These are phyloP conservation scores for Belgica antarctica DNA, from an alignment of 2,888 invertebrate genomes.

Conservation along the genomic window DNA sequence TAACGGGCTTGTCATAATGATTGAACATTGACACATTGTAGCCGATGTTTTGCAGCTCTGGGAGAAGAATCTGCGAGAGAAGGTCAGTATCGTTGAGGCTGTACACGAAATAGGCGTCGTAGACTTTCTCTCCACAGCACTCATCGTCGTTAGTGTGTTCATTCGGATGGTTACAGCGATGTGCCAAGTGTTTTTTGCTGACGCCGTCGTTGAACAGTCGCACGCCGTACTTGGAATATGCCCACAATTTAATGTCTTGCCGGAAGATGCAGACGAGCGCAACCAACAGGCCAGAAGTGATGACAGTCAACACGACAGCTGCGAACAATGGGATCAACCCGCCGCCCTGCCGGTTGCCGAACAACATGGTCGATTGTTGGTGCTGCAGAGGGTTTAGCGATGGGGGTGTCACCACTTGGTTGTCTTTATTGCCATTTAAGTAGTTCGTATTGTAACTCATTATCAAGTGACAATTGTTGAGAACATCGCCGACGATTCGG, in stretches of 20 bases:
- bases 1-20: constrained; percentile 57
- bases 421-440: neutral
- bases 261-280: constrained; percentile 74
- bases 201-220: constrained; percentile 63
- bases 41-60: constrained; percentile 68
- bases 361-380: constrained; percentile 31
- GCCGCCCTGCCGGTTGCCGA: constrained; percentile 54
- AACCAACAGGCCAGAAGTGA: constrained; percentile 68
- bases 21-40: constrained; percentile 66
- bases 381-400: constrained; percentile 35
- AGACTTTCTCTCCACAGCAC: constrained; percentile 62
- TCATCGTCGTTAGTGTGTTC: constrained; percentile 47
- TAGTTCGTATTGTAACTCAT: constrained; percentile 30
- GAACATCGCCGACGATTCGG: constrained; percentile 46
- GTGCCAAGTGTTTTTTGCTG: constrained; percentile 17
- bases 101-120: constrained; percentile 86
- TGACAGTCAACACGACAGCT: constrained; percentile 69
- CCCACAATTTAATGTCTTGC: constrained; percentile 76
- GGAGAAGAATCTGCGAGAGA: constrained; percentile 67
- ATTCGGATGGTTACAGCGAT: constrained; percentile 47
- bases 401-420: constrained; percentile 27
- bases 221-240: constrained; percentile 76
- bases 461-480: constrained; percentile 44
- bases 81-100: constrained; percentile 75
- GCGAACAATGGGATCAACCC: constrained; percentile 73